Percentiles rank a stretch among this genome's conserved stretches.
These are phyloP conservation scores for Synergus umbraculus DNA, from an alignment of 2,888 invertebrate species.

Conservation along the genomic window DNA sequence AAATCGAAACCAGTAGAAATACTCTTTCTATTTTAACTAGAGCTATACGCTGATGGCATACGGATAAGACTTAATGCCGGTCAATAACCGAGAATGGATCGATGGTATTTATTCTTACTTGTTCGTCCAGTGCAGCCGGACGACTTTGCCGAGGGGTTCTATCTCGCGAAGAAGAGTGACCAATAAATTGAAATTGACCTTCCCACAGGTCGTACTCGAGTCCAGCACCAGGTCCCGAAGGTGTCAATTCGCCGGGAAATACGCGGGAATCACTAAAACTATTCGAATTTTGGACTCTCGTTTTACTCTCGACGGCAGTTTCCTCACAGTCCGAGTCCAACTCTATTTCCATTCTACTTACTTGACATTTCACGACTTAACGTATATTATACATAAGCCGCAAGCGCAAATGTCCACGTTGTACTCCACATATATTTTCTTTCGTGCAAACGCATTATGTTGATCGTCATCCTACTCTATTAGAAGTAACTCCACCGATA, in stretches of 20 bases:
- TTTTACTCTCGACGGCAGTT: conserved; percentile 44
- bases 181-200: conserved; percentile 91
- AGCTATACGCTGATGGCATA: background rate
- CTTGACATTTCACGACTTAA: conserved; percentile 33
- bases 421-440: conserved; percentile 20
- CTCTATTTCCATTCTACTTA: conserved; percentile 51
- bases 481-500: background rate
- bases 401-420: conserved; percentile 26
- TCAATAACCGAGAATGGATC: conserved; percentile 25
- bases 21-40: conserved; percentile 22
- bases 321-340: conserved; percentile 56
- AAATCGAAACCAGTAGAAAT: conserved; percentile 25
- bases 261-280: conserved; percentile 49
- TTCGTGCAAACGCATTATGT: background rate
- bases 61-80: background rate
- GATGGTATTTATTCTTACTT: conserved; percentile 77
- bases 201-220: conserved; percentile 93
- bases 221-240: conserved; percentile 79
- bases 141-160: conserved; percentile 62
- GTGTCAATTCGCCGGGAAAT: conserved; percentile 22
- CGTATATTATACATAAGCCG: conserved; percentile 31
- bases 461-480: conserved; percentile 25
- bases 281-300: background rate
- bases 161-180: conserved; percentile 74
- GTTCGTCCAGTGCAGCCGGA: conserved; percentile 79